Conservation (phyloP, 2,797 vertebrate species). For the Falco biarmicus region DNA sequence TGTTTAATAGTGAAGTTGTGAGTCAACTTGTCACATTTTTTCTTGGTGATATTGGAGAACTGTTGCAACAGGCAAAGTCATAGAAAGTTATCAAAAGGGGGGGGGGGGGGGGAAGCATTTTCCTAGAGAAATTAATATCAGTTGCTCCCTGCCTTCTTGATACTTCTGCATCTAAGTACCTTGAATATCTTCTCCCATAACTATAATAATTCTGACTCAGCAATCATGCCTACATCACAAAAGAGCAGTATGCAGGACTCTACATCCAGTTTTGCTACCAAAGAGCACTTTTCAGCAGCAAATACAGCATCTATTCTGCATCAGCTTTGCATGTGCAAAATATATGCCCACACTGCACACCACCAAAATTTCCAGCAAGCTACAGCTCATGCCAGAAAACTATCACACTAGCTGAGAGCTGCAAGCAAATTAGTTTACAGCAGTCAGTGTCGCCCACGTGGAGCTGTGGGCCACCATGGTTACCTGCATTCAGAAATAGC, state of each 20-base stretch:
- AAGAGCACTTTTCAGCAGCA: background rate
- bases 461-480: background rate
- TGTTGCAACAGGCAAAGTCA: background rate
- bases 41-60: background rate
- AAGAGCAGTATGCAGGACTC: background rate
- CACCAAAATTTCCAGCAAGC: background rate
- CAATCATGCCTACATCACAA: background rate
- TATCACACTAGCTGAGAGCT: background rate
- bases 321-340: background rate
- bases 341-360: background rate
- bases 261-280: background rate
- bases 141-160: background rate
- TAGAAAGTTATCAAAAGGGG: background rate
- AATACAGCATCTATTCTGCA: background rate
- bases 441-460: rapidly evolving
- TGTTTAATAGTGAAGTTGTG: background rate
- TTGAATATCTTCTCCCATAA: background rate
- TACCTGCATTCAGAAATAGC: background rate
- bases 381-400: background rate
- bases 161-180: background rate
- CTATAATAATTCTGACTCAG: background rate
- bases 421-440: background rate
- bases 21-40: background rate
- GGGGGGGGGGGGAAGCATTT: background rate
- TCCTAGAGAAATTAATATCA: background rate